Evolutionary conservation across 2,113 vertebrate species (phyloP), one percentile per base, ranked within the genome.

Genomic region (Sterna hirundo): DNA sequence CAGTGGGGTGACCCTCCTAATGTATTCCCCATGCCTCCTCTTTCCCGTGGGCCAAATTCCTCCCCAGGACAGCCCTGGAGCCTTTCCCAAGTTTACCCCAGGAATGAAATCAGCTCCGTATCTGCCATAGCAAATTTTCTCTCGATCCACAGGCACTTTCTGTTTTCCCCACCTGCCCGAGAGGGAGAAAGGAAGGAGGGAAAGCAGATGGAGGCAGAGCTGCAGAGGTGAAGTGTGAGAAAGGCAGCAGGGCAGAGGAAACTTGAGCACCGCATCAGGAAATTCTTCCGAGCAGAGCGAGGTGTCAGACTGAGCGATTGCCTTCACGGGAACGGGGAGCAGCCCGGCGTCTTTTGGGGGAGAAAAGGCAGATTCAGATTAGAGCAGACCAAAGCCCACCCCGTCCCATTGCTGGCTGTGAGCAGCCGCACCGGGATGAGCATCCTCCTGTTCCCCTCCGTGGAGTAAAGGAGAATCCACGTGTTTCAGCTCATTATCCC

Each of bases 1-100:
- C 79, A 3, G 46, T 61, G 80, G 86, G 80, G 86, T 88, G 92
- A 96, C 92, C 72, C 72, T 91, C 88, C 78, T 94, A 82, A 94
- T 84, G 86, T 38, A 7, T 93, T 95, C 91, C 90, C 96, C 90
- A 83, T 64, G 64, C 76, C 76, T 89, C 19, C 51, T 38, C 47
- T 69, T 85, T 90, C 66, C 68, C 1, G 1, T 1, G 22, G 51
- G 64, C 74, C 88, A 86, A 20, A 72, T 14, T 44, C n/a, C 86
- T 66, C 58, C 47, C 71, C 82, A 64, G 88, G 68, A 86, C 47
- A 91, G 40, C 72, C 93, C 92, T 79, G 71, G 36, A 93, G 90
- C 90, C 78, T 76, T 66, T 85, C 87, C 87, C 29, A 0, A 9
- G 5, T 34, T 79, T 72, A 69, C 25, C 46, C 76, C 86, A 69